phyloP scores from a whole-genome alignment of 2,113 vertebrate genomes.

The Sprattus sprattus region DNA sequence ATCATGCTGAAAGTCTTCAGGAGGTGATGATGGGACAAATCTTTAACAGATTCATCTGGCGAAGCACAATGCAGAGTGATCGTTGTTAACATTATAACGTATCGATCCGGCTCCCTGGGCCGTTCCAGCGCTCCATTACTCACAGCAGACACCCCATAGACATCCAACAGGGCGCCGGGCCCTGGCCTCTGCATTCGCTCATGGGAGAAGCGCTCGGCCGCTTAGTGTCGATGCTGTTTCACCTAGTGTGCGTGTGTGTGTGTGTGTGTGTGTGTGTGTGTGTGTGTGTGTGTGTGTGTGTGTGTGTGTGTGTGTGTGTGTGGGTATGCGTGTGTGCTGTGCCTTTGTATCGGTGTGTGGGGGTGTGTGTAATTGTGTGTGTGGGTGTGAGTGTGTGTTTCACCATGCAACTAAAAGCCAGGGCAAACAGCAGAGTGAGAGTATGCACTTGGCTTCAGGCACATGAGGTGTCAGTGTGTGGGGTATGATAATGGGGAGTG shows the following conservation, averaged over 20 bases:
- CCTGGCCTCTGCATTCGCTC: conserved; percentile 29
- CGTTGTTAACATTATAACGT: conserved; percentile 76
- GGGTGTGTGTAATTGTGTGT: no score
- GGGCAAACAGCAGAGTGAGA: conserved; percentile 49
- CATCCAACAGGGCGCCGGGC: conserved; percentile 47
- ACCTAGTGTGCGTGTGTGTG: background rate
- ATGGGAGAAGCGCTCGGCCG: conserved; percentile 1
- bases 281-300: no score
- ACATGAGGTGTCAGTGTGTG: background rate
- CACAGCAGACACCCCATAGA: conserved; percentile 59
- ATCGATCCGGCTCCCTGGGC: conserved; percentile 71
- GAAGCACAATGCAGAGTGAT: conserved; percentile 65
- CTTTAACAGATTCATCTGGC: conserved; percentile 71
- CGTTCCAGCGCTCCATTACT: conserved; percentile 68
- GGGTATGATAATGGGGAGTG: no score
- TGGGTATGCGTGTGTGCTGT: no score
- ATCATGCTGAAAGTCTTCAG: conserved; percentile 21
- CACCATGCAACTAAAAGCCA: no score
- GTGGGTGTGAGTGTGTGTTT: no score
- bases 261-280: no score
- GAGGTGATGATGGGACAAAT: conserved; percentile 54
- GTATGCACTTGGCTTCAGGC: conserved; percentile 34
- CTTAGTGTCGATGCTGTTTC: conserved; percentile 32
- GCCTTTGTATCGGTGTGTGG: no score
- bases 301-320: no score